phyloP scores from a whole-genome alignment of 2,888 invertebrate genomes.

The Rapana venosa region DNA sequence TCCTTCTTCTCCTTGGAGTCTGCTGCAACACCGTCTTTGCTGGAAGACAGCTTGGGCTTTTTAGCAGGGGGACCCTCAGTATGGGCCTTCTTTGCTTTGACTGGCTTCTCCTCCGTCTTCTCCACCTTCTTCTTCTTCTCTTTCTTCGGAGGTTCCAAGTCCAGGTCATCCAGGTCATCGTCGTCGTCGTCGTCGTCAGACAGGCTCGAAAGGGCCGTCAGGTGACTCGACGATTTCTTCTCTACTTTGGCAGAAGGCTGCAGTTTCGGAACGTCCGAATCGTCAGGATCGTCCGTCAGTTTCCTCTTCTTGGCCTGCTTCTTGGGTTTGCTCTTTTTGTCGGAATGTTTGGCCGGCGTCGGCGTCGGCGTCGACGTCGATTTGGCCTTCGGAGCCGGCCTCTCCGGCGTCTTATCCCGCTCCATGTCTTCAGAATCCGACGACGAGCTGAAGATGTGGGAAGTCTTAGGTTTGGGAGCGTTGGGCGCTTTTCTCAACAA shows the following conservation, averaged over 20 bases:
- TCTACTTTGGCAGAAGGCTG: slow-evolving; percentile 6
- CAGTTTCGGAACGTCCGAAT: slow-evolving; percentile 44
- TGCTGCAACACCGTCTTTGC: slow-evolving; percentile 31
- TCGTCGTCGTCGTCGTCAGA: slow-evolving; percentile 55
- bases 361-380: slow-evolving; percentile 32
- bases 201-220: slow-evolving; percentile 36
- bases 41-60: slow-evolving; percentile 41
- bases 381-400: slow-evolving; percentile 42
- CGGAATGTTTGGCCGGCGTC: slow-evolving; percentile 30
- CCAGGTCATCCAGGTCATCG: slow-evolving; percentile 52
- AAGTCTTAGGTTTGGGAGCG: slow-evolving; percentile 25
- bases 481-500: slow-evolving; percentile 41
- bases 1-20: slow-evolving; percentile 17
- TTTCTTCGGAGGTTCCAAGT: slow-evolving; percentile 51
- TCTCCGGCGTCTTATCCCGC: slow-evolving; percentile 47
- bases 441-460: slow-evolving; percentile 55
- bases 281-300: slow-evolving; percentile 50
- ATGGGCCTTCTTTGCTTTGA: slow-evolving; percentile 40
- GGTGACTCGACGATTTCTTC: slow-evolving; percentile 26
- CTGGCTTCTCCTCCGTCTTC: slow-evolving; percentile 44
- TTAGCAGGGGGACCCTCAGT: slow-evolving; percentile 41
- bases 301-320: slow-evolving; percentile 52
- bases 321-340: slow-evolving; percentile 49
- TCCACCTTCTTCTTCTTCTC: slow-evolving; percentile 54
- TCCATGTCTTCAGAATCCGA: slow-evolving; percentile 54